Base-by-base conservation (phyloP, 2,888 invertebrate species). In the Lumbricus terrestris region DNA sequence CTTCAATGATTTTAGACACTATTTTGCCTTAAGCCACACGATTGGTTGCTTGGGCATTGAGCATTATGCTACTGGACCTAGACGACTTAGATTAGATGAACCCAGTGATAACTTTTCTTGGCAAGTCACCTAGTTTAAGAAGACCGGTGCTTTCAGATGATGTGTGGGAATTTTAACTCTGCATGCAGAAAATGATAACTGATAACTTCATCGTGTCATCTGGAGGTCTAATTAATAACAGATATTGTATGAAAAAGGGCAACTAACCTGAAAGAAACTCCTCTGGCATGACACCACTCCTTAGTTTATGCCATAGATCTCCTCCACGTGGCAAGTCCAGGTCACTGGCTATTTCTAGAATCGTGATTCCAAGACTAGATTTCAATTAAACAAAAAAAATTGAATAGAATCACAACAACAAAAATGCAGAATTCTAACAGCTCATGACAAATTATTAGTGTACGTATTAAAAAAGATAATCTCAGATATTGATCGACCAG, bases 331-430 rank as follows among this genome's bases (percentile, higher is more conserved):
- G 97, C 90, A 97, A 94, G 92, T 96, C 96, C 91, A 97, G 95
- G 94, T 97, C 97, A 92, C 96, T 96, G 0, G 97, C 96, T 85
- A 97, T 93, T 94, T 97, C 97, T 89, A 97, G 94, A 91, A 97
- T 96, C 11, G 96, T 96, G 92, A 97, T 96, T 8, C 97, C 97
- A 88, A 97, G 95, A 93, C 97, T 95, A 93, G 92, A 93, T 37
- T 29, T n/a, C 34, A 90, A 91, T 37, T 42, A 93, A 92, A 90
- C 89, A 82, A 90, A 90, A 35, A 90, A 88, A 82, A n/a, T 8
- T n/a, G 29, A 6, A 69, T 69, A 69, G n/a, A 69, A 69, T 8
- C n/a, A 69, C n/a, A 69, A 29, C 69, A 69, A n/a, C 13, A 29
- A 29, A 69, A n/a, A 11, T n/a, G 69, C 69, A n/a, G n/a, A 69